Percentiles rank a stretch among this genome's conserved stretches.
Conservation (phyloP, 2,888 invertebrate species). For the Strigamia crassipes region DNA sequence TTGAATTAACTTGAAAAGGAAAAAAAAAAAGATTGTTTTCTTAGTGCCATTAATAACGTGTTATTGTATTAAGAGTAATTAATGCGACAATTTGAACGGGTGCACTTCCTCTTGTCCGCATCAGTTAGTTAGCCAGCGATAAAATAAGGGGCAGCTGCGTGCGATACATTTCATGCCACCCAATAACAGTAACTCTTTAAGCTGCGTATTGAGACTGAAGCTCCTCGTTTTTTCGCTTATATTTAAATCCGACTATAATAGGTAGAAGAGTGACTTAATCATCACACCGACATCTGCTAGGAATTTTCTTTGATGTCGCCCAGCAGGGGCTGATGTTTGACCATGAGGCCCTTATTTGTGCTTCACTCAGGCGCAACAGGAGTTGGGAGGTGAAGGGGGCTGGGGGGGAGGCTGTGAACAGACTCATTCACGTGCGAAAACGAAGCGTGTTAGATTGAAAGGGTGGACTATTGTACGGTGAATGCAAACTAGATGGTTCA, state of each 20-base stretch:
- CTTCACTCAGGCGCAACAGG: slow-evolving; percentile 28
- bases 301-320: slow-evolving; percentile 23
- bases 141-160: slow-evolving; percentile 6
- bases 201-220: slow-evolving; percentile 3
- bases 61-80: slow-evolving; percentile 1
- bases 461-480: slow-evolving; percentile 14
- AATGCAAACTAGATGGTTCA: slow-evolving; percentile 37
- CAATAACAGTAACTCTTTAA: slow-evolving; percentile 37
- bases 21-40: background rate
- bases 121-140: background rate
- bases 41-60: background rate
- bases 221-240: background rate
- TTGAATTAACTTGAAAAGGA: too few relatives aligned
- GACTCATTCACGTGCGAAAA: slow-evolving; percentile 28
- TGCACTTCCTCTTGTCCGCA: slow-evolving; percentile 11
- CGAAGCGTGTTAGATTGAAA: slow-evolving; percentile 37
- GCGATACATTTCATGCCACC: slow-evolving; percentile 31
- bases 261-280: slow-evolving; percentile 31
- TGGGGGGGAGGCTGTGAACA: background rate
- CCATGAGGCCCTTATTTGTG: slow-evolving; percentile 28
- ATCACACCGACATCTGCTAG: slow-evolving; percentile 24
- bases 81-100: background rate
- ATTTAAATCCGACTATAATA: slow-evolving; percentile 17
- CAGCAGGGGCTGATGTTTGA: slow-evolving; percentile 31
- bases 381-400: background rate